Percentiles rank a stretch among this genome's conserved stretches.
Conservation (phyloP, 2,888 invertebrate species). For the Heliconius sara region DNA sequence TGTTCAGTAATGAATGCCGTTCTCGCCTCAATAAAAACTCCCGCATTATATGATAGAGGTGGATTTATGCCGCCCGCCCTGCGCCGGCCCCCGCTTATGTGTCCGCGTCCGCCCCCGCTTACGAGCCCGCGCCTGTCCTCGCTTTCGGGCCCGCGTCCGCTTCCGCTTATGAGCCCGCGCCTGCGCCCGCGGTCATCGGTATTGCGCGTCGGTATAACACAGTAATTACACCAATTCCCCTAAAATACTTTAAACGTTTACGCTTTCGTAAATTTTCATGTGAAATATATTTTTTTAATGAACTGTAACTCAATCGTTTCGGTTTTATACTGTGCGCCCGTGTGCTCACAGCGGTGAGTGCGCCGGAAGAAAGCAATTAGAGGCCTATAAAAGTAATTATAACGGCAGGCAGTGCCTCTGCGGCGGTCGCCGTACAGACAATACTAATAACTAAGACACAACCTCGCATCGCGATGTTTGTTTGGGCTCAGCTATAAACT, state of each 20-base stretch:
- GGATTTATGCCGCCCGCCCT: constrained; percentile 53
- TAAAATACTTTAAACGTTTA: constrained; percentile 39
- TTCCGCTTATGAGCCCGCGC: constrained; percentile 8
- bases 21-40: constrained; percentile 66
- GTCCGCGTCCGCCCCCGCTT: constrained; percentile 45
- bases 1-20: constrained; percentile 63
- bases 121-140: constrained; percentile 39
- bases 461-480: constrained; percentile 5
- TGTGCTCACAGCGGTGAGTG: neutral
- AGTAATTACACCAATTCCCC: constrained; percentile 39
- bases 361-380: constrained; percentile 29
- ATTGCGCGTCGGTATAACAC: constrained; percentile 25
- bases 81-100: constrained; percentile 40
- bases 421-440: constrained; percentile 22
- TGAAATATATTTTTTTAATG: constrained; percentile 27
- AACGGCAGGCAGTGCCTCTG: constrained; percentile 18
- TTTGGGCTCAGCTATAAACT: constrained; percentile 3
- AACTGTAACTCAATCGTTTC: constrained; percentile 27
- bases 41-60: constrained; percentile 60
- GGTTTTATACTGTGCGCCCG: constrained; percentile 20
- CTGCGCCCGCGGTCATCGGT: constrained; percentile 34
- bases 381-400: constrained; percentile 38
- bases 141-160: constrained; percentile 10
- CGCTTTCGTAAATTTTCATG: constrained; percentile 32
- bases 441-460: constrained; percentile 28